Evolutionary conservation across 2,888 invertebrate species (phyloP).

Genomic region (Melinaea marsaeus): DNA sequence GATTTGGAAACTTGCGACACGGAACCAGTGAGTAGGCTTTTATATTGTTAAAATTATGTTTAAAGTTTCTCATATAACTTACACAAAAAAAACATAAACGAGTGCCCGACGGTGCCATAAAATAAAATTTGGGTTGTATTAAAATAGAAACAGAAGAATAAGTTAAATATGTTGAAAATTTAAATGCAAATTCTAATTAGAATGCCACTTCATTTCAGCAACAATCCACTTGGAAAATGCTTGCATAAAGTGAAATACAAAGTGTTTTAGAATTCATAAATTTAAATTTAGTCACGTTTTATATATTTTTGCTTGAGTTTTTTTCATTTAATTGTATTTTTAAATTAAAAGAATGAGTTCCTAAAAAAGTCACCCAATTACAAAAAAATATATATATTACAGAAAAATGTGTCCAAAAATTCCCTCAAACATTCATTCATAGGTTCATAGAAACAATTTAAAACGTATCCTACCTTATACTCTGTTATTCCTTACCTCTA

Average conservation of each 20-base stretch:
- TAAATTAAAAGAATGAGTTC: slow-evolving; percentile 5
- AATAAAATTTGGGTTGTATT: slow-evolving; percentile 19
- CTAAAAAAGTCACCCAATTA: no score
- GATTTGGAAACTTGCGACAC: slow-evolving; percentile 86
- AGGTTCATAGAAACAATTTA: no score
- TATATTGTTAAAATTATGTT: not conserved
- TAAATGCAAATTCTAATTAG: slow-evolving; percentile 34
- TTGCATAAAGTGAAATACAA: slow-evolving; percentile 31
- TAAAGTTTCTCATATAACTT: not conserved
- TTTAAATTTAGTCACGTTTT: slow-evolving; percentile 27
- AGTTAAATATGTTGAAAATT: slow-evolving; percentile 30
- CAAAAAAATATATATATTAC: no score
- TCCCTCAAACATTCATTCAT: no score
- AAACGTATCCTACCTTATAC: no score
- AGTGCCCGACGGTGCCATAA: not conserved
- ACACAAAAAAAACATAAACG: not conserved
- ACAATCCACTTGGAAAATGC: slow-evolving; percentile 31
- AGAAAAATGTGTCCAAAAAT: no score
- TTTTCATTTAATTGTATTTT: slow-evolving; percentile 11
- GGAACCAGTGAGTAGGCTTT: slow-evolving; percentile 81
- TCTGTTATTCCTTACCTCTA: no score
- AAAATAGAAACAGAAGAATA: slow-evolving; percentile 23
- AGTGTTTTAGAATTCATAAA: slow-evolving; percentile 28
- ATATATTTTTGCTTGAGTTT: slow-evolving; percentile 17
- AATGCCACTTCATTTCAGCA: slow-evolving; percentile 32